A percentile compares a stretch with the other conserved stretches of the same genome.
Conservation (phyloP, 2,888 invertebrate species). For the Meiosimyza platycephala region DNA sequence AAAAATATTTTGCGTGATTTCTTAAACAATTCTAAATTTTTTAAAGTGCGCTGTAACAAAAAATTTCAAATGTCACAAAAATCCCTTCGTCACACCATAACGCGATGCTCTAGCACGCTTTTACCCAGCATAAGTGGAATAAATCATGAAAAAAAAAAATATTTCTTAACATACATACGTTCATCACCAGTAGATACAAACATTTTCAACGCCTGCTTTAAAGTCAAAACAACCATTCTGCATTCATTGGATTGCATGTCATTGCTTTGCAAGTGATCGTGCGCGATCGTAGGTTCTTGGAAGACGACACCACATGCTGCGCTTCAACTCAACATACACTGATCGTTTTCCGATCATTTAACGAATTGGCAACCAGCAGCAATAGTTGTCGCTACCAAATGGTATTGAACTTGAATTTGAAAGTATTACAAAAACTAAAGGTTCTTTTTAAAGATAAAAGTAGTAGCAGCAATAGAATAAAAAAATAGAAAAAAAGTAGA, state of each 20-base stretch:
- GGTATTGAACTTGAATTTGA: slow-evolving; percentile 36
- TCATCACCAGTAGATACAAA: slow-evolving; percentile 6
- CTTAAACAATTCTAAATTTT: too few species aligned
- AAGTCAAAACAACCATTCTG: background rate
- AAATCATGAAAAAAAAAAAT: too few species aligned
- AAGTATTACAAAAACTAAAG: slow-evolving; percentile 16
- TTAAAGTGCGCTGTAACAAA: too few species aligned
- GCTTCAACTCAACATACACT: background rate
- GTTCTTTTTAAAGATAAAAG: background rate
- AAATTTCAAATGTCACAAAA: too few species aligned
- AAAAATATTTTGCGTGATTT: too few species aligned
- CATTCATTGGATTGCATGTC: background rate
- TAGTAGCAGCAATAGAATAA: slow-evolving; percentile 1
- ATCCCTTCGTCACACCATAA: background rate
- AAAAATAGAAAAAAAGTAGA: background rate
- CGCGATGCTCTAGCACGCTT: background rate
- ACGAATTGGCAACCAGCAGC: slow-evolving; percentile 30
- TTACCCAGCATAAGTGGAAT: background rate
- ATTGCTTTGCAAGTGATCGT: slow-evolving; percentile 24
- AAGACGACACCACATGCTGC: slow-evolving; percentile 19
- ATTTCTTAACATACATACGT: slow-evolving; percentile 52
- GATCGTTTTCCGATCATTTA: slow-evolving; percentile 30
- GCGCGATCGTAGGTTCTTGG: slow-evolving; percentile 32
- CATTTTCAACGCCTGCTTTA: slow-evolving; percentile 21
- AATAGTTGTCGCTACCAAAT: slow-evolving; percentile 21